These are phyloP conservation scores for Epinephelus cyanopodus DNA, from an alignment of 2,113 vertebrate genomes.

Conservation along the genomic window DNA sequence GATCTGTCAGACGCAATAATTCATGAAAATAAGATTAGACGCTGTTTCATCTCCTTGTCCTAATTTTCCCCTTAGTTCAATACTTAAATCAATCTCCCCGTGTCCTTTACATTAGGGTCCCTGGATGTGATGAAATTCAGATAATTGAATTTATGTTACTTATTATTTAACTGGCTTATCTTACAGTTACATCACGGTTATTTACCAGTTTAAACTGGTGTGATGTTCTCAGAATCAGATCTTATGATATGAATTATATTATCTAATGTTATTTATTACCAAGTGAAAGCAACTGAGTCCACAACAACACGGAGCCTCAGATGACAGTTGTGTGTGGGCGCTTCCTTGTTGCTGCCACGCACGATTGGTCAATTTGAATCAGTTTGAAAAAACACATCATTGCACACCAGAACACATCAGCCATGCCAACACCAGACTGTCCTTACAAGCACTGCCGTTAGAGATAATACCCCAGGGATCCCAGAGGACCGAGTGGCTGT, in stretches of 20 bases:
- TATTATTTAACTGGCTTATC: conserved; percentile 30
- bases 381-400: conserved; percentile 68
- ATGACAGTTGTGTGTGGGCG: conserved; percentile 37
- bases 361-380: conserved; percentile 77
- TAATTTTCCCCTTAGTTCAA: conserved; percentile 46
- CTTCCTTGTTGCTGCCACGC: conserved; percentile 35
- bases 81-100: conserved; percentile 56
- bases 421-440: conserved; percentile 71
- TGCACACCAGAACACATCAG: conserved; percentile 60
- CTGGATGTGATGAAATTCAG: conserved; percentile 24
- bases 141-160: conserved; percentile 25
- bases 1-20: conserved; percentile 68
- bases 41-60: conserved; percentile 52
- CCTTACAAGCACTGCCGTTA: conserved; percentile 72
- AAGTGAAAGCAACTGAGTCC: conserved; percentile 22
- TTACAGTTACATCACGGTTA: neutral
- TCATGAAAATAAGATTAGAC: conserved; percentile 68
- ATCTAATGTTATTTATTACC: conserved; percentile 1
- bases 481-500: conserved; percentile 57
- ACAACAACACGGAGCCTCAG: neutral
- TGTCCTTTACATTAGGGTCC: conserved; percentile 40
- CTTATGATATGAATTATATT: neutral
- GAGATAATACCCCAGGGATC: conserved; percentile 73
- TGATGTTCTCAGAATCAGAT: conserved; percentile 1
- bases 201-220: neutral